These are phyloP conservation scores for Malachius bipustulatus DNA, from an alignment of 2,888 invertebrate genomes.

Conservation along the genomic window DNA sequence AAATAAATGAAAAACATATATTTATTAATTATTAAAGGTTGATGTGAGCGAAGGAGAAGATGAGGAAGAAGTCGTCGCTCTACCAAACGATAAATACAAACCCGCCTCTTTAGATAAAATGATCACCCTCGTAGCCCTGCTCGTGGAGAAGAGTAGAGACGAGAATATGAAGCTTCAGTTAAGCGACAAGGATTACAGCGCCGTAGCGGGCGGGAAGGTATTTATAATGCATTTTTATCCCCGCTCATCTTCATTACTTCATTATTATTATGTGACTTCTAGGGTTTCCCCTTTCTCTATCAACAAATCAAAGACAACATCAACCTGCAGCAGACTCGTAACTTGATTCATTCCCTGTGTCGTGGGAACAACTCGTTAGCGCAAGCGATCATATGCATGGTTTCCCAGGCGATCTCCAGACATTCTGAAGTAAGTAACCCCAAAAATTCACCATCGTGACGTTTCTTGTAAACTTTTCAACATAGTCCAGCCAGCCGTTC, in stretches of 20 bases:
- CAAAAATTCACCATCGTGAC: too few relatives aligned
- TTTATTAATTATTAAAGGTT: too few relatives aligned
- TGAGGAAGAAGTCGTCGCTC: slow-evolving; percentile 52
- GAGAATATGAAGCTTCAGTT: slow-evolving; percentile 62
- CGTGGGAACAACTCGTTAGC: slow-evolving; percentile 85
- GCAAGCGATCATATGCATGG: slow-evolving; percentile 77
- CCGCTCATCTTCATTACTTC: not conserved
- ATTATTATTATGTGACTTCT: slow-evolving; percentile 22
- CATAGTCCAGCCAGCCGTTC: slow-evolving; percentile 76
- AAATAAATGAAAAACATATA: too few relatives aligned
- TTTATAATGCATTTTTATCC: not conserved
- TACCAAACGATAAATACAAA: slow-evolving; percentile 64
- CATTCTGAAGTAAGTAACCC: slow-evolving; percentile 62
- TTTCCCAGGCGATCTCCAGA: slow-evolving; percentile 82
- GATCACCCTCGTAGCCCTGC: slow-evolving; percentile 78
- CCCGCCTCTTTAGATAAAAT: slow-evolving; percentile 91
- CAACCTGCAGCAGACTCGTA: slow-evolving; percentile 82
- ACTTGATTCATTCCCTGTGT: slow-evolving; percentile 82
- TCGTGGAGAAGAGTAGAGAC: slow-evolving; percentile 81
- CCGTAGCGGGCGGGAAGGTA: slow-evolving; percentile 78
- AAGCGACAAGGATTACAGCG: slow-evolving; percentile 65
- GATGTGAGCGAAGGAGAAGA: slow-evolving; percentile 62
- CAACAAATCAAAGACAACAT: slow-evolving; percentile 91
- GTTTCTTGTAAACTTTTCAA: too few relatives aligned
- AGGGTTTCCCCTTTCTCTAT: slow-evolving; percentile 87